phyloP scores from a whole-genome alignment of 2,113 vertebrate genomes.

The Alligator mississippiensis region DNA sequence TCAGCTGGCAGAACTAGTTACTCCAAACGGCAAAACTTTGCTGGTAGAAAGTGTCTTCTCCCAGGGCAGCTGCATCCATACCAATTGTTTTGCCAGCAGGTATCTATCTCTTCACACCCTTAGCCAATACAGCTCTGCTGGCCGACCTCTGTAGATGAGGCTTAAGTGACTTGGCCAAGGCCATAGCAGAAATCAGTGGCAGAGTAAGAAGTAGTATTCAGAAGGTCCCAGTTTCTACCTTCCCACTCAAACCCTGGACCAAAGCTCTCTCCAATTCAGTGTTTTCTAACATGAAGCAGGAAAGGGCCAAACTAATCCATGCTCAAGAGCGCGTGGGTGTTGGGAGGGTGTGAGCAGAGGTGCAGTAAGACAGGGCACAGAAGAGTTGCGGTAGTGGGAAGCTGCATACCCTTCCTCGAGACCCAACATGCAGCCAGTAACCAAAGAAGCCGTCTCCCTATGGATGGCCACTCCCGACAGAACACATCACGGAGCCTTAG shows the following conservation, averaged over 20 bases:
- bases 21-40: too few species aligned
- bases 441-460: background rate
- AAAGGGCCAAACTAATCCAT: accelerated
- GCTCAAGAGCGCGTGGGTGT: accelerated
- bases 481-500: background rate
- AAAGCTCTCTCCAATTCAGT: background rate
- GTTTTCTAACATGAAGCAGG: background rate
- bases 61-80: too few species aligned
- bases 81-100: too few species aligned
- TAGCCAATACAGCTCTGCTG: too few species aligned
- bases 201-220: background rate
- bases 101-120: too few species aligned
- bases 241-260: background rate
- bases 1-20: too few species aligned
- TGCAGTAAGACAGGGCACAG: background rate
- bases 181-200: background rate
- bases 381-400: accelerated
- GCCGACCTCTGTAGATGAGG: too few species aligned
- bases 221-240: background rate
- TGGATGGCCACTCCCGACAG: background rate
- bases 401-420: background rate
- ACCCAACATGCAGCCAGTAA: background rate
- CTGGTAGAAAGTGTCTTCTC: too few species aligned
- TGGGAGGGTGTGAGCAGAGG: background rate
- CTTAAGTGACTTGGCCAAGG: background rate